Evolutionary conservation across 2,797 vertebrate species (phyloP), one percentile per base, ranked within the genome.

Genomic region (Geotrypetes seraphini): DNA sequence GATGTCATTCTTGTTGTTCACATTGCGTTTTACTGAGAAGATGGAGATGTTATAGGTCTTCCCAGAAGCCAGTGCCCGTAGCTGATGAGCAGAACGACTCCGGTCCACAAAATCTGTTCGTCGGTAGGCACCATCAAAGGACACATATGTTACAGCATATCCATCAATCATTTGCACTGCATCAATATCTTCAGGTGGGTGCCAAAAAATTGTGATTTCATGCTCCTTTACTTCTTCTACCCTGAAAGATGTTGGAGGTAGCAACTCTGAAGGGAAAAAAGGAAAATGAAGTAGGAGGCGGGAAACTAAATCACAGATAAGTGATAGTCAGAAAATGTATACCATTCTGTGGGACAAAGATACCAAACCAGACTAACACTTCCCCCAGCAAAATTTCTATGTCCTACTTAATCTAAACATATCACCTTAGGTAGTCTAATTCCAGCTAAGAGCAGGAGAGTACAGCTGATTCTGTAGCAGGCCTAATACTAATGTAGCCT

Each of bases 41-140:
- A 93, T 85, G 8, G 92, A 96, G 83, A 98, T 92, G 75, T 97
- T 98, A 83, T 97, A 98, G 42, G 90, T 80, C 39, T 85, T 77
- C 47, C 94, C 94, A 0, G 93, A 84, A 13, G 64, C 75, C 47
- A 98, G 83, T 44, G 86, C 87, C 46, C 76, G 81, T 50, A 98
- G 81, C 53, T 91, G 81, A 47, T 95, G 89, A 15, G 79, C 67
- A 30, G 86, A 88, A 58, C 79, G 85, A 55, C 86, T 75, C 52
- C 78, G 73, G 65, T 92, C 90, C 70, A 98, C 83, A 41, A 88
- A 86, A 73, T 96, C 95, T 0, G 89, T 94, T 61, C 85, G 91
- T 48, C 86, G 81, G 37, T 70, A 78, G 40, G 73, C 79, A 16
- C 84, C 77, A 7, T 93, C 92, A 12, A 88, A 57, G 5, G 91